Base-by-base conservation (phyloP, 2,113 vertebrate genomes). In the Pseudolaguvia tuberculata region DNA sequence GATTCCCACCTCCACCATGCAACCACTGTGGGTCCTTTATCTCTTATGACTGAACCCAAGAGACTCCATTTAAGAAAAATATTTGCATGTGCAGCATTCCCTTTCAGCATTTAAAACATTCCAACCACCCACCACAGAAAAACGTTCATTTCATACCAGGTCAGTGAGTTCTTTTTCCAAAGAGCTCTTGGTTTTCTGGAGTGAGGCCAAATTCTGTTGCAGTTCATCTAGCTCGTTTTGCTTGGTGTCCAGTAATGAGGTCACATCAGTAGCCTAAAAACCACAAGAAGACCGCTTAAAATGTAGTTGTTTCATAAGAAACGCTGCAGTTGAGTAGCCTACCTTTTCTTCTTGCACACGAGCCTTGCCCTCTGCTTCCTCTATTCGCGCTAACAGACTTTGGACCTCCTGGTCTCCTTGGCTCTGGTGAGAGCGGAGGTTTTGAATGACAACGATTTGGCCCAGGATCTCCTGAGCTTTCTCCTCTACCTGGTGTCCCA, bases 401-500 rank as follows among this genome's bases (percentile, higher is more conserved):
- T 89, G 80, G 20, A 93, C 81, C 85, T 95, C 93, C 82, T 90
- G 88, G 89, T 93, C 93, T 89, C 91, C 87, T 93, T 95, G 90
- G 81, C 89, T 91, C 86, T 88, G 86, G 84, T 93, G 88, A 84
- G 92, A 89, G 85, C 63, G 86, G 82, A 95, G 87, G 17, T 79
- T 85, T 81, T 92, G 92, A 79, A 95, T 84, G 81, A 90, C 91
- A 83, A 74, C 85, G 79, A 89, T 90, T 85, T 92, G 90, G 83
- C 93, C 91, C 90, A 93, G 90, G 80, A 87, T 84, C 52, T 92
- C 81, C 81, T 68, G 82, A 81, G 82, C 85, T 72, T 90, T 91
- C 59, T 88, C 86, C 83, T 90, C 84, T 77, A 84, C 85, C 83
- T 93, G 92, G 69, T 93, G 91, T 75, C 2, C 85, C 78, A 83